These are phyloP conservation scores for Diprion similis DNA, from an alignment of 1,140 invertebrate genomes.

Conservation along the genomic window DNA sequence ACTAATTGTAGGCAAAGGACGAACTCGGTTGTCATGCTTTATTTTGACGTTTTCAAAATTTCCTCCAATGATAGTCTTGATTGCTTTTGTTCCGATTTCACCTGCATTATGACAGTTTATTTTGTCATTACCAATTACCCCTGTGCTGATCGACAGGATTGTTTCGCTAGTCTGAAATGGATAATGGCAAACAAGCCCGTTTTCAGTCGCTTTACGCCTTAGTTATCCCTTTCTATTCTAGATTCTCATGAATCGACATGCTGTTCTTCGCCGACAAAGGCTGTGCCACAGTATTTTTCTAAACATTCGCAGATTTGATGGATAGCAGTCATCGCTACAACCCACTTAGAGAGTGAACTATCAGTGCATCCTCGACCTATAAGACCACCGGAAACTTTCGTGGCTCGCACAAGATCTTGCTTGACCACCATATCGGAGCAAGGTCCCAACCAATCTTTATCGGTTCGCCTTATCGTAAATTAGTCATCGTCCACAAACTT, in stretches of 20 bases:
- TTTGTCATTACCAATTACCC: constrained; percentile 48
- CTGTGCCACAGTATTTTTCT: constrained; percentile 40
- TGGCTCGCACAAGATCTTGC: constrained; percentile 47
- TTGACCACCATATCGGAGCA: constrained; percentile 54
- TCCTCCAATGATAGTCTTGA: constrained; percentile 25
- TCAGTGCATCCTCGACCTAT: constrained; percentile 44
- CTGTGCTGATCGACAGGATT: constrained; percentile 50
- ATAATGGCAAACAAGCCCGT: constrained; percentile 48
- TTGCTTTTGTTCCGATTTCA: constrained; percentile 46
- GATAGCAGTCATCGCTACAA: constrained; percentile 23
- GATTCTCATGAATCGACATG: constrained; percentile 54
- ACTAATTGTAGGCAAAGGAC: constrained; percentile 43
- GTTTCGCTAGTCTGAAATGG: constrained; percentile 39
- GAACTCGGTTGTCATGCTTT: constrained; percentile 44
- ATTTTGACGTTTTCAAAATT: constrained; percentile 49
- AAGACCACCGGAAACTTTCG: constrained; percentile 49
- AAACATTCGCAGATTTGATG: constrained; percentile 43
- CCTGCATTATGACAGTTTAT: constrained; percentile 53
- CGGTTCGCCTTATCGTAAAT: constrained; percentile 47
- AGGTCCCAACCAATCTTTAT: constrained; percentile 52
- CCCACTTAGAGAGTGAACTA: constrained; percentile 34
- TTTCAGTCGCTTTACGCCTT: constrained; percentile 43
- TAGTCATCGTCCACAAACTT: constrained; percentile 42
- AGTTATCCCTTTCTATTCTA: constrained; percentile 46
- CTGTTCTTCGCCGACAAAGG: constrained; percentile 49